These are phyloP conservation scores for Amazona guildingii DNA, from an alignment of 2,113 vertebrate genomes.

Conservation along the genomic window DNA sequence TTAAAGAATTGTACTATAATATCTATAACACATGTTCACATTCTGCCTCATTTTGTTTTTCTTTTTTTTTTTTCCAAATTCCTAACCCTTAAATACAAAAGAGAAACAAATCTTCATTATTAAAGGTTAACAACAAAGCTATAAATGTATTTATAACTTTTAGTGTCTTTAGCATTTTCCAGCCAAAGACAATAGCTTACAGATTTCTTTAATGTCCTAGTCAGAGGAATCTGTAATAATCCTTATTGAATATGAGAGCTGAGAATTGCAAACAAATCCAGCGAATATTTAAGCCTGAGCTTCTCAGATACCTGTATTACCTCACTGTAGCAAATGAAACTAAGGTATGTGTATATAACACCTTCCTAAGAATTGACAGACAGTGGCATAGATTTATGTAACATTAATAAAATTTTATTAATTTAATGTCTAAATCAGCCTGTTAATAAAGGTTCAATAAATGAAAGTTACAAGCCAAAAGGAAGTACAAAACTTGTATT, in stretches of 20 bases:
- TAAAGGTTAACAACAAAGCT: background rate
- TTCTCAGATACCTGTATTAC: background rate
- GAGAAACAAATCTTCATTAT: background rate
- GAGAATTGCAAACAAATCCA: background rate
- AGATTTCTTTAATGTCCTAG: background rate
- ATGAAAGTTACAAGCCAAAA: background rate
- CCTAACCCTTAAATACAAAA: background rate
- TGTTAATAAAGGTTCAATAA: background rate
- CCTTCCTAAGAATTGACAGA: background rate
- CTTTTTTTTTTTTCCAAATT: background rate
- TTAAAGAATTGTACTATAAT: background rate
- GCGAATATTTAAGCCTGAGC: background rate
- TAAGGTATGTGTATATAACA: background rate
- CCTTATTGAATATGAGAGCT: background rate
- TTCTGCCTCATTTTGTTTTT: background rate
- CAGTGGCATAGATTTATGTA: background rate
- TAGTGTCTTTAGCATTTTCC: background rate
- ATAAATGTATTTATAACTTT: background rate
- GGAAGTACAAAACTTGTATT: background rate
- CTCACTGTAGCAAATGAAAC: background rate
- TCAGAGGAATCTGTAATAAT: background rate
- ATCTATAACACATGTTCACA: background rate
- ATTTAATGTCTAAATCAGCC: background rate
- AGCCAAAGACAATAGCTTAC: background rate
- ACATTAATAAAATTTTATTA: background rate